Conservation (phyloP, 2,797 vertebrate genomes). For the Lepilemur septentrionalis region DNA sequence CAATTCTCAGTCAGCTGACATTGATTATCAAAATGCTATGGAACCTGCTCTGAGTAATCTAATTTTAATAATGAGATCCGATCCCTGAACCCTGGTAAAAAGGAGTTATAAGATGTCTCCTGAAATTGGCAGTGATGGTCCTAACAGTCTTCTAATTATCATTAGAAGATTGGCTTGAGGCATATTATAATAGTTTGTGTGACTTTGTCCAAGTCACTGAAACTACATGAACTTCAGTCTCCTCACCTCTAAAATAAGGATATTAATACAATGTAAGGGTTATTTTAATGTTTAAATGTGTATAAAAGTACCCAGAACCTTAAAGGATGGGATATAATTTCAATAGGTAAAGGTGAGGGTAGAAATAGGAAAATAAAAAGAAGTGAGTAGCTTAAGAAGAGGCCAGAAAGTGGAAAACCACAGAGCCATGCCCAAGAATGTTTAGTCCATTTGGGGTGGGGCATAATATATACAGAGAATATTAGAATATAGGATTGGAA, state of each 20-base stretch:
- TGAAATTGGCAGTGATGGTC: background rate
- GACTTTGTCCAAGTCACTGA: background rate
- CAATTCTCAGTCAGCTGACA: background rate
- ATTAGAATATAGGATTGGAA: background rate
- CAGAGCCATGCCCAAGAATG: background rate
- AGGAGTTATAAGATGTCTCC: background rate
- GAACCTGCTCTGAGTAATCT: background rate
- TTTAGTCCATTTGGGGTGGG: background rate
- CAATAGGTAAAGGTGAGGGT: background rate
- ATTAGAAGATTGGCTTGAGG: background rate
- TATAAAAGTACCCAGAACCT: background rate
- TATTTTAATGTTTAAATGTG: constrained; percentile 11
- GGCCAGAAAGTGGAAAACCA: background rate
- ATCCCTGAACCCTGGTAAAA: background rate
- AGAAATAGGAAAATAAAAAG: constrained; percentile 30
- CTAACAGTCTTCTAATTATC: background rate
- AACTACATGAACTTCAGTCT: background rate
- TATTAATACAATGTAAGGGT: background rate
- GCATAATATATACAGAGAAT: background rate
- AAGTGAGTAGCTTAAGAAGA: background rate
- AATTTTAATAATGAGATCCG: background rate
- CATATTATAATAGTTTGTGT: background rate
- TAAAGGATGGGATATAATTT: background rate
- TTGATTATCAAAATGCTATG: background rate
- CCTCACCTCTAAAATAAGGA: background rate